Evolutionary conservation across 37 sponge, comb jelly and placozoan species (phyloP).

Genomic region (Chondrosia reniformis): DNA sequence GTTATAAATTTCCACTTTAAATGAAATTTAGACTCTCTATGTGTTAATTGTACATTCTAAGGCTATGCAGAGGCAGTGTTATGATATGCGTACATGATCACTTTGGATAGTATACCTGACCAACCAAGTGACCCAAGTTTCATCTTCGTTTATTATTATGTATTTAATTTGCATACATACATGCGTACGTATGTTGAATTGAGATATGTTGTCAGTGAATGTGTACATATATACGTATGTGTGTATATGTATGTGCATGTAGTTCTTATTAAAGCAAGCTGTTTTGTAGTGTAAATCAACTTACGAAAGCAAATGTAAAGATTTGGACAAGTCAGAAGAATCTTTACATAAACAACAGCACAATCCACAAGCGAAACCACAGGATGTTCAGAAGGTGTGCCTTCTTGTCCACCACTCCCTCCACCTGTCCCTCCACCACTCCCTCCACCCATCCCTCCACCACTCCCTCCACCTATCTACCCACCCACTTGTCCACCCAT

Average conservation of each 20-base stretch:
- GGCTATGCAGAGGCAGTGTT: too few relatives aligned
- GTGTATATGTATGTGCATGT: background rate
- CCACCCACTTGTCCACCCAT: background rate
- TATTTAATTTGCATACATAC: too few relatives aligned
- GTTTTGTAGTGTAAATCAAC: constrained; percentile 29
- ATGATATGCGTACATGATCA: too few relatives aligned
- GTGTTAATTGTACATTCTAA: too few relatives aligned
- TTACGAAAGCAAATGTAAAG: constrained; percentile 74
- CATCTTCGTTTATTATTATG: too few relatives aligned
- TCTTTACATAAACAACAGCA: constrained; percentile 19
- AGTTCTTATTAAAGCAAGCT: background rate
- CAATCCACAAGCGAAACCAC: constrained; percentile 51
- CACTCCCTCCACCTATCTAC: background rate
- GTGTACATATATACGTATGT: background rate
- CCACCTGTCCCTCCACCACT: background rate
- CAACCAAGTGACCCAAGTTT: too few relatives aligned
- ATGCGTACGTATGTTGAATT: background rate
- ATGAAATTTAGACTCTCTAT: too few relatives aligned
- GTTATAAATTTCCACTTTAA: too few relatives aligned
- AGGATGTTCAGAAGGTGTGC: constrained; percentile 30
- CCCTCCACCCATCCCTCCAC: background rate
- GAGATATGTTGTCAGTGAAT: background rate
- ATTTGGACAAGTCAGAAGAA: constrained; percentile 82
- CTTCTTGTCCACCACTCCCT: background rate
- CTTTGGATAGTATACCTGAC: too few relatives aligned